Base-by-base conservation (phyloP, 1,140 invertebrate species). In the Brachionus calyciflorus region DNA sequence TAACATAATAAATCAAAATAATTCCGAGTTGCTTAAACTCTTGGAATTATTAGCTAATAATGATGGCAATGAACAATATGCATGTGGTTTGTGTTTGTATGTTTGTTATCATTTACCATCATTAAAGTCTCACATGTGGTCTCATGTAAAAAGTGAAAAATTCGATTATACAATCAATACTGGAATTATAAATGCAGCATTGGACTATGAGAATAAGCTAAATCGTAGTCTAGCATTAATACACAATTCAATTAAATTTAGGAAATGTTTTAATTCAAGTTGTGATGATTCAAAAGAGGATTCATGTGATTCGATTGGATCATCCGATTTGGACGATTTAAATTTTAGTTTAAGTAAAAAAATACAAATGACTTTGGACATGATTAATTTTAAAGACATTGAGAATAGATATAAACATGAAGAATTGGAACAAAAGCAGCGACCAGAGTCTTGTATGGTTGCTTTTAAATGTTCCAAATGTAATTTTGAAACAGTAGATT, bases 41-140 rank as follows among this genome's bases (percentile, higher is more conserved):
- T 4, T 65, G 0, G 60, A 65, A 12, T 65, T 65, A 19, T 65
- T 65, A 19, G 37, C 60, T 6, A 19, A 44, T 24, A 65, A 65
- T 21, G 60, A 65, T 44, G 60, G 60, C 17, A 24, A 9, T 44
- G 84, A 85, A 75, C 84, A 85, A 78, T 85, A 85, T 78, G 84
- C 83, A 75, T 85, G 84, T 80, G 82, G 82, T 69, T 77, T 85
- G n/a, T 85, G 84, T 79, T 82, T 82, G 24, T 85, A 85, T 76
- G 82, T 85, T 7, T 85, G 84, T 69, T 83, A 85, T 77, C 84
- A 85, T 79, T 78, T 85, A 76, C 84, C 84, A 0, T 84, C 84
- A 1, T 78, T 85, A 14, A 85, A 85, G 76, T 84, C 83, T 0
- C 84, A 85, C 79, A 84, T 85, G 83, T 85, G 84, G 84, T 79